Evolutionary conservation across 2,113 vertebrate genomes (phyloP).

Genomic region (Amblyornis subalaris): DNA sequence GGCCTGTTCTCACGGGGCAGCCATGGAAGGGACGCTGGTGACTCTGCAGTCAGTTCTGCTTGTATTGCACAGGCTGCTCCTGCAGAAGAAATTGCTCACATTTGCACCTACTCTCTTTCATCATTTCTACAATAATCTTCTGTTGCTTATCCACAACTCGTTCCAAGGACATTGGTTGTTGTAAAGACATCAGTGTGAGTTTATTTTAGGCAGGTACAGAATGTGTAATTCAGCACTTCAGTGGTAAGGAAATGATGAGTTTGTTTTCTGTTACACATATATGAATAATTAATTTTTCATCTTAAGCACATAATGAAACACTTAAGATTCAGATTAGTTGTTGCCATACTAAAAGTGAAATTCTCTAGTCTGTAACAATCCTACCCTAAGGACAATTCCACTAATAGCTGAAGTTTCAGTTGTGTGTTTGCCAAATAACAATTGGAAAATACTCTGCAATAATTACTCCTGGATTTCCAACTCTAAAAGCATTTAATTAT

Average conservation of each 20-base stretch:
- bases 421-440: not conserved
- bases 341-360: not conserved
- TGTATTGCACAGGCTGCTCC: not conserved
- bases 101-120: not conserved
- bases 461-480: not conserved
- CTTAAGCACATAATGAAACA: not conserved
- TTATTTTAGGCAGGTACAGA: not conserved
- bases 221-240: not conserved
- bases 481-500: not conserved
- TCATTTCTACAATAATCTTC: not conserved
- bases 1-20: not conserved
- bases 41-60: not conserved
- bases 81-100: not conserved
- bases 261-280: not conserved
- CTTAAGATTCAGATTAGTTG: not conserved
- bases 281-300: fast-evolving
- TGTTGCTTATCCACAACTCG: not conserved
- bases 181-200: not conserved
- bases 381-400: not conserved
- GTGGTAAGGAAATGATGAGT: not conserved
- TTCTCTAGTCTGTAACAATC: not conserved
- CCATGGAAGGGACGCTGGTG: not conserved
- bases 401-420: not conserved
- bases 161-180: not conserved
- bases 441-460: not conserved